Percentiles rank a stretch among this genome's conserved stretches.
These are phyloP conservation scores for Falco peregrinus DNA, from an alignment of 2,797 vertebrate genomes.

Conservation along the genomic window DNA sequence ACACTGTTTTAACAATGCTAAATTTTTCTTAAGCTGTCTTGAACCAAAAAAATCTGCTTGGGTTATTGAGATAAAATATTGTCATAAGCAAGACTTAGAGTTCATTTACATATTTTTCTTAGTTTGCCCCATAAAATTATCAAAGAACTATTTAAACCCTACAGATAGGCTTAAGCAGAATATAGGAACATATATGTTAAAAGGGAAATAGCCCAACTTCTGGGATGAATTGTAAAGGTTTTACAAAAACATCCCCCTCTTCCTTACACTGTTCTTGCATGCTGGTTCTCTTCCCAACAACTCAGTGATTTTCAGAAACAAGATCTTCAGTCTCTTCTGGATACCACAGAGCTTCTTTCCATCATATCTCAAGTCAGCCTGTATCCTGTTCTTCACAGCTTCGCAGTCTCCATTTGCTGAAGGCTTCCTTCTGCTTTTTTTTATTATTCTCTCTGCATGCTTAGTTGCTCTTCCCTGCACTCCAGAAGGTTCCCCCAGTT, in stretches of 20 bases:
- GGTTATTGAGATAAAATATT: background rate
- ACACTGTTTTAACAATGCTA: background rate
- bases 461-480: background rate
- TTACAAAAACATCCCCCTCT: background rate
- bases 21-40: background rate
- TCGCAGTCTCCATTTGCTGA: background rate
- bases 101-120: background rate
- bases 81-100: background rate
- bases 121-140: background rate
- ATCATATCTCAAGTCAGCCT: background rate
- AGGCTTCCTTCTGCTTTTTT: background rate
- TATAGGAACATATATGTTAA: background rate
- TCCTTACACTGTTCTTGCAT: background rate
- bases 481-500: background rate
- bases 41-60: background rate
- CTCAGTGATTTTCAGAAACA: background rate
- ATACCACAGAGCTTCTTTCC: background rate
- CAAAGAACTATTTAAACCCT: background rate
- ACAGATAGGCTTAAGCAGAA: background rate
- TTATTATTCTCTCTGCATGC: background rate
- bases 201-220: background rate
- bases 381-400: background rate
- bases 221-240: background rate
- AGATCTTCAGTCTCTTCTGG: background rate
- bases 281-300: background rate